phyloP scores from a whole-genome alignment of 2,113 vertebrate genomes.

The Larimichthys crocea region DNA sequence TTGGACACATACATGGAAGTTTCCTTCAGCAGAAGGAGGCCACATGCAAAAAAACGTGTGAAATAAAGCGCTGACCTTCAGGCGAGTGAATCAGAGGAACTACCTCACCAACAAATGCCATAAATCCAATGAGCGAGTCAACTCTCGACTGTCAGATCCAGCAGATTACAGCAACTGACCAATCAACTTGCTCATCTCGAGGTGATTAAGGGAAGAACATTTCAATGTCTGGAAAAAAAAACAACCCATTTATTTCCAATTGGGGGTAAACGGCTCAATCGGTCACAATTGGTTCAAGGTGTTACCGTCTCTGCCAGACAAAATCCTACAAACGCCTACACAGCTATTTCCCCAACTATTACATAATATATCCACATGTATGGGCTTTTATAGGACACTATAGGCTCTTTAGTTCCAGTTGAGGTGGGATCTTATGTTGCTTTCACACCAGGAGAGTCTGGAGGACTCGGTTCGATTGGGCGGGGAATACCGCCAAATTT shows the following conservation, averaged over 20 bases:
- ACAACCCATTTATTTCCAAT: neutral
- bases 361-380: neutral
- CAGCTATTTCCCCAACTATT: neutral
- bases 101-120: neutral
- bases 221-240: neutral
- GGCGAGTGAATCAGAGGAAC: neutral
- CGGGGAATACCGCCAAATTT: too few relatives aligned
- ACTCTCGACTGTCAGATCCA: neutral
- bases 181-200: neutral
- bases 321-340: too few relatives aligned
- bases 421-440: neutral
- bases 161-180: neutral
- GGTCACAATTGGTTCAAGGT: neutral
- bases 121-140: neutral
- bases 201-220: neutral
- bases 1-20: neutral
- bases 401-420: neutral
- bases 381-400: too few relatives aligned
- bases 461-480: too few relatives aligned
- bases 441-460: too few relatives aligned
- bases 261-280: neutral
- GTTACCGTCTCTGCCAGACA: neutral
- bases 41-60: neutral
- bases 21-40: neutral
- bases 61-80: neutral